Conservation (phyloP, 1,140 invertebrate species). For the Hyphantria cunea region DNA sequence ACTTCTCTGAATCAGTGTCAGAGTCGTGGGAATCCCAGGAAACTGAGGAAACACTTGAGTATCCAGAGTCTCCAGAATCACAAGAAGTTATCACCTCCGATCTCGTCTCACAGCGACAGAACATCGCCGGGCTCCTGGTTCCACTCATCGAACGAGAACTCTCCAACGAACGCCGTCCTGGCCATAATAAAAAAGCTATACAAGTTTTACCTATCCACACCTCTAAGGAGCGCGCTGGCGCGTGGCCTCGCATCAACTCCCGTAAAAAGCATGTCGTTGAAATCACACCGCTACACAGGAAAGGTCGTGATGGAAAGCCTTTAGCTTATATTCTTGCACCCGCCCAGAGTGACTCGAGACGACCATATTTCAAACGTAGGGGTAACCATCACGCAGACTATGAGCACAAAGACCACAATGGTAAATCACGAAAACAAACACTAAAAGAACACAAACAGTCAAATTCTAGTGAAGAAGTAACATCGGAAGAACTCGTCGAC, state of each 20-base stretch:
- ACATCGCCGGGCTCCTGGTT: constrained; percentile 13
- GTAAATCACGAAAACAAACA: neutral
- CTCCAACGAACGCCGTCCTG: neutral
- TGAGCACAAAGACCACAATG: neutral
- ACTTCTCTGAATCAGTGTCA: neutral
- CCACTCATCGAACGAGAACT: constrained; percentile 13
- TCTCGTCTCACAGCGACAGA: neutral
- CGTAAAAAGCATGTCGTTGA: constrained; percentile 17
- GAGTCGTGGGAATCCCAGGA: too few species aligned
- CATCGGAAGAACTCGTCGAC: too few species aligned
- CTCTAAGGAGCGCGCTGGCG: constrained; percentile 1
- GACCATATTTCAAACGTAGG: neutral
- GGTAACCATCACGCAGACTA: neutral
- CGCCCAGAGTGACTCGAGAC: neutral
- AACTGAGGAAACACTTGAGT: too few species aligned
- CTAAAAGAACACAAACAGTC: too few species aligned
- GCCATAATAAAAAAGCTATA: neutral
- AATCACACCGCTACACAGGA: constrained; percentile 13
- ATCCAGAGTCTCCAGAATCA: too few species aligned
- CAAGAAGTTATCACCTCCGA: too few species aligned
- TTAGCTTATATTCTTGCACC: constrained; percentile 10
- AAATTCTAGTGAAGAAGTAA: too few species aligned
- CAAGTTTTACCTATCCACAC: constrained; percentile 3
- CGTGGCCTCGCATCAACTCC: constrained; percentile 3
- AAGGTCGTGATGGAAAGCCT: constrained; percentile 6